Conservation (phyloP, 2,888 invertebrate species). For the Kryphioiulus occultus region DNA sequence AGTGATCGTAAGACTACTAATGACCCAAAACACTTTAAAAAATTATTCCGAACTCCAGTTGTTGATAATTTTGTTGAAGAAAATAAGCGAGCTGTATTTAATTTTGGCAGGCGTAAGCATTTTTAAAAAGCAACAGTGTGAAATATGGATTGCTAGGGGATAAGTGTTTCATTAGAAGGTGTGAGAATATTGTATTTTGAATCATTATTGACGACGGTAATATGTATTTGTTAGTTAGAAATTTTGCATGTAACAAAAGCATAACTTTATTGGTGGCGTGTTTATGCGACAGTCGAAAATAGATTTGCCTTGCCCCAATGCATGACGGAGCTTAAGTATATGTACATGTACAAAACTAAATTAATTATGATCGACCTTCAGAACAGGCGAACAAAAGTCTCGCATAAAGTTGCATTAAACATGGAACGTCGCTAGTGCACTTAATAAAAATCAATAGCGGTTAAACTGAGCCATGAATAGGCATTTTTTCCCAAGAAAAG, state of each 20-base stretch:
- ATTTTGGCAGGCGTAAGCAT: too few relatives aligned
- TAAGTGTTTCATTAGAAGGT: too few relatives aligned
- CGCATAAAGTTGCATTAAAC: neutral
- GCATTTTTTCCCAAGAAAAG: neutral
- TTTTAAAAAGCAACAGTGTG: too few relatives aligned
- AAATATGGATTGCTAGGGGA: too few relatives aligned
- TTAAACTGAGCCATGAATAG: neutral
- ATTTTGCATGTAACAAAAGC: neutral
- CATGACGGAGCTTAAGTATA: neutral
- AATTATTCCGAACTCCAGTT: too few relatives aligned
- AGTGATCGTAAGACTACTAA: too few relatives aligned
- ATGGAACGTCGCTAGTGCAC: neutral
- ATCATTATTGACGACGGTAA: neutral
- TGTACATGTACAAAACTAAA: conserved; percentile 28
- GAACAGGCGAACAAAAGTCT: neutral
- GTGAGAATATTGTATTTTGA: too few relatives aligned
- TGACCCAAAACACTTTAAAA: too few relatives aligned
- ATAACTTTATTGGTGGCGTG: neutral
- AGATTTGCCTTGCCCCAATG: neutral
- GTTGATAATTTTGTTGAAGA: too few relatives aligned
- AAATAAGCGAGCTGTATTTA: too few relatives aligned
- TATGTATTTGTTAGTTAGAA: neutral
- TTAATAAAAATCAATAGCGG: conserved; percentile 28
- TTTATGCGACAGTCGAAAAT: neutral
- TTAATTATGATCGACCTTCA: conserved; percentile 32